Percentiles rank a stretch among this genome's conserved stretches.
Conservation (phyloP, 2,888 invertebrate species). For the Phalangium opilio region DNA sequence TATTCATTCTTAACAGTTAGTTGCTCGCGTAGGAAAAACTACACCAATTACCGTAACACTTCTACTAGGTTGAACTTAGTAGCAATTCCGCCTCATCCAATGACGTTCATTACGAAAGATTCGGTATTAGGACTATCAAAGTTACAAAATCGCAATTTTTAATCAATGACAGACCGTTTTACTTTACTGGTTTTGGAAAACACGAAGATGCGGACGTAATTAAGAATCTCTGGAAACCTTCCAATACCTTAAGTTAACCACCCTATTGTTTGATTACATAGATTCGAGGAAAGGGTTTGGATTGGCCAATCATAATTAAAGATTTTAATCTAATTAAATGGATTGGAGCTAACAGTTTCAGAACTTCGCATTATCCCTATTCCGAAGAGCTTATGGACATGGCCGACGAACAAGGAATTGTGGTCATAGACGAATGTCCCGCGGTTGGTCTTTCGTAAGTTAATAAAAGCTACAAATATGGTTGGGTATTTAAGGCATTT, state of each 20-base stretch:
- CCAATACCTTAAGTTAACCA: no score
- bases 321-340: constrained; percentile 89
- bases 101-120: constrained; percentile 66
- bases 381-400: constrained; percentile 91
- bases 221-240: no score
- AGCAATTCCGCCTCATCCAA: no score
- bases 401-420: constrained; percentile 80
- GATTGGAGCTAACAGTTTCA: constrained; percentile 85
- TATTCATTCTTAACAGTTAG: constrained; percentile 27
- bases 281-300: constrained; percentile 86
- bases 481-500: no score
- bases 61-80: no score
- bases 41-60: no score
- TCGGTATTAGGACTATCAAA: constrained; percentile 71
- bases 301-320: constrained; percentile 66
- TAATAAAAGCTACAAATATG: no score
- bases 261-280: constrained; percentile 26
- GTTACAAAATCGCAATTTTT: constrained; percentile 56
- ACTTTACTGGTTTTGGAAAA: constrained; percentile 82
- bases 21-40: no score
- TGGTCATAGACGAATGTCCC: constrained; percentile 89
- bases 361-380: constrained; percentile 96
- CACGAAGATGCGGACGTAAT: constrained; percentile 86
- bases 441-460: constrained; percentile 72
- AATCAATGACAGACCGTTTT: constrained; percentile 71